Base-by-base conservation (phyloP, 2,797 vertebrate species). In the Tenualosa ilisha region DNA sequence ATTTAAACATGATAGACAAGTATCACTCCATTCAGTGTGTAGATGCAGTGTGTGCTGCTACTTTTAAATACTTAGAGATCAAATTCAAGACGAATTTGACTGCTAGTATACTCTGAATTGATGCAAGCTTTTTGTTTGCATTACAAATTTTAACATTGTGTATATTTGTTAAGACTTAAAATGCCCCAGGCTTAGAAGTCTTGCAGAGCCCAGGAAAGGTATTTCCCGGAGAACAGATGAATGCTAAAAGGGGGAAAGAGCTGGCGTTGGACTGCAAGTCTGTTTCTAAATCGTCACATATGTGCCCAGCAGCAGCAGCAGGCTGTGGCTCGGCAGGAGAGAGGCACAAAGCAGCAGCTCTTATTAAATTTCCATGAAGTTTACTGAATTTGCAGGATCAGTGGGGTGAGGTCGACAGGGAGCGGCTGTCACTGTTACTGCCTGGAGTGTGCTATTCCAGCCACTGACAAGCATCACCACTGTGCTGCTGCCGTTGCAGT, bases 381-480 rank as follows among this genome's bases (percentile, higher is more conserved):
- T 91, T 91, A 93, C 92, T 89, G 87, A 92, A 94, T 94, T 91
- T 93, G 90, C 92, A 83, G 91, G 92, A 94, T 94, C 93, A 88
- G 92, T 93, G 91, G 91, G 91, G 90, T 88, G 87, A 93, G 88
- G 92, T 91, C 87, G 91, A 90, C 89, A 84, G 91, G 90, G 88
- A 90, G 86, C 89, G 90, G 84, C 82, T 91, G 85, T 83, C 37
- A 37, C 90, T 87, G 85, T 81, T 85, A 46, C 84, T 82, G 90
- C 92, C 91, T 89, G 17, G 84, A 90, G 93, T 89, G 89, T 90
- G 91, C 88, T 86, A 82, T 83, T 89, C 90, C 90, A 90, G 92
- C 91, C 90, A 89, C 90, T 88, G 94, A 94, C 92, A 92, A 92
- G 84, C 84, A 72, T 90, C 87, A 20, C 88, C 82, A 90, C 93